These are phyloP conservation scores for Lasioglossum oenotherae DNA, from an alignment of 2,888 invertebrate genomes.

Conservation along the genomic window DNA sequence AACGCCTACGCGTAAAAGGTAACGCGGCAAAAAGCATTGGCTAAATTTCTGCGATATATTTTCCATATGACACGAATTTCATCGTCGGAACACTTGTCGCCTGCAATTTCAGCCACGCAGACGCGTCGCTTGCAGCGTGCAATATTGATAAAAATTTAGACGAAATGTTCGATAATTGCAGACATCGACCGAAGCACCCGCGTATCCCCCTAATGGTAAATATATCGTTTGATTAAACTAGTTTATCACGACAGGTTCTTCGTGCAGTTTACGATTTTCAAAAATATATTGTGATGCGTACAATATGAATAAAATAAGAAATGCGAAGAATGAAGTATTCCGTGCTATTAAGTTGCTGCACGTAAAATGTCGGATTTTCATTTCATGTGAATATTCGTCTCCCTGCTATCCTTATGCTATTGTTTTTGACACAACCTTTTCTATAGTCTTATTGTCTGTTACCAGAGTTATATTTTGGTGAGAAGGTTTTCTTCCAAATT, in stretches of 20 bases:
- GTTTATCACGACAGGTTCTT: background rate
- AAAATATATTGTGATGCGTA: no score
- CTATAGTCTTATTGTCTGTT: no score
- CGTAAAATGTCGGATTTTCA: no score
- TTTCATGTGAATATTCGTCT: no score
- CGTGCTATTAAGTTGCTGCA: no score
- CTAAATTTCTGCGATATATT: constrained; percentile 23
- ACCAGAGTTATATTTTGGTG: no score
- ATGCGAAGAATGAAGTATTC: no score
- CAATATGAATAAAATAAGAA: no score
- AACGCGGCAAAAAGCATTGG: constrained; percentile 25
- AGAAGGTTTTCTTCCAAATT: no score
- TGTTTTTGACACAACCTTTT: no score
- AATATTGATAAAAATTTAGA: background rate
- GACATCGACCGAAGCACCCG: background rate
- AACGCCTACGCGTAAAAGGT: constrained; percentile 4
- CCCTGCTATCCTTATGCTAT: no score
- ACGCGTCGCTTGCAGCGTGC: background rate
- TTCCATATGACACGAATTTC: background rate
- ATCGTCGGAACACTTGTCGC: background rate
- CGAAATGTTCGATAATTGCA: background rate
- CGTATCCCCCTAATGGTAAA: background rate
- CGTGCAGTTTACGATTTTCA: no score
- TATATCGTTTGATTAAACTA: background rate
- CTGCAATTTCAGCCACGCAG: background rate